Evolutionary conservation across 2,797 vertebrate genomes (phyloP).

Genomic region (Sciurus carolinensis): DNA sequence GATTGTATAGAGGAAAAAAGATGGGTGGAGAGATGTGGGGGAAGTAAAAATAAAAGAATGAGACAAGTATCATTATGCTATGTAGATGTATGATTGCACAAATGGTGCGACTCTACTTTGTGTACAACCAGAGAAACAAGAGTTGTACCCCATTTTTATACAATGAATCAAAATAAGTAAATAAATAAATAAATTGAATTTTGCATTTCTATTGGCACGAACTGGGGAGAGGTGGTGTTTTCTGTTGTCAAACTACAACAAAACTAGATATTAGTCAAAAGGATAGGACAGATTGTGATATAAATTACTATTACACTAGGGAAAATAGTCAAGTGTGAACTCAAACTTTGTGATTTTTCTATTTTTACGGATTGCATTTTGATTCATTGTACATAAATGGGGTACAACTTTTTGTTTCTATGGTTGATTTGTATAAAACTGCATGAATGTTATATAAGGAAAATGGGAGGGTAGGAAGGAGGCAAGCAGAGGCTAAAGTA

Average conservation of each 20-base stretch:
- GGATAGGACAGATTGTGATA: background rate
- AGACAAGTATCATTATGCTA: too few species aligned
- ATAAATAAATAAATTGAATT: background rate
- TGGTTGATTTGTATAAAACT: background rate
- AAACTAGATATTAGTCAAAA: background rate
- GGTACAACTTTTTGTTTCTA: too few species aligned
- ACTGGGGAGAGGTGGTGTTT: background rate
- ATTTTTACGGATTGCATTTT: too few species aligned
- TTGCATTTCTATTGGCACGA: background rate
- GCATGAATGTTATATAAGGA: background rate
- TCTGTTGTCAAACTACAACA: background rate
- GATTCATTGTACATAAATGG: too few species aligned
- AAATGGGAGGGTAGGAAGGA: background rate
- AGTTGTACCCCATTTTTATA: too few species aligned
- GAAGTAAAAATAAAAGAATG: too few species aligned
- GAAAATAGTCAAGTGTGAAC: background rate
- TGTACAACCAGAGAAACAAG: too few species aligned
- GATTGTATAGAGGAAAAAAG: too few species aligned
- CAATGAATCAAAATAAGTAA: too few species aligned
- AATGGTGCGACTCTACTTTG: too few species aligned
- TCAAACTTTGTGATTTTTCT: background rate
- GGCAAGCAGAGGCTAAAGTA: background rate
- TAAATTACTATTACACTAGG: background rate
- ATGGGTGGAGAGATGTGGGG: too few species aligned
- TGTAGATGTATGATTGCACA: too few species aligned